Evolutionary conservation across 2,797 vertebrate species (phyloP), one percentile per base, ranked within the genome.

Genomic region (Cirrhinus molitorella): DNA sequence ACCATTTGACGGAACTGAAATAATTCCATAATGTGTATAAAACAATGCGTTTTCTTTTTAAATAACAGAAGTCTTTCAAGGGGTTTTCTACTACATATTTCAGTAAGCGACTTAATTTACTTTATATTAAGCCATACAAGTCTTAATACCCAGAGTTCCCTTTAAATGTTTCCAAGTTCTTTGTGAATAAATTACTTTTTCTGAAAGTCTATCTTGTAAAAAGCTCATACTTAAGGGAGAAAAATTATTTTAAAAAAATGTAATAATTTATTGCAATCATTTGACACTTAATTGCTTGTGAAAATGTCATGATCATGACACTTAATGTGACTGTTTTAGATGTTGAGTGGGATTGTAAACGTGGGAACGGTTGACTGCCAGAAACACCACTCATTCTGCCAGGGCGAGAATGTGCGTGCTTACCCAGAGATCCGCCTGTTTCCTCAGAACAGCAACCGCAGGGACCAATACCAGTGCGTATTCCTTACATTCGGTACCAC

Each of bases 321-420:
- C 31, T 63, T 21, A 23, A 57, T 17, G 10, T 68, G 45, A 63
- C 1, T 43, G 85, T 7, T 70, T 0, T 87, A 97, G 96, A 90
- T 95, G 93, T 80, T 99, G 93, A 93, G 88, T 72, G 97, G 96
- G 82, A 93, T 97, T 88, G 92, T 99, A 82, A 93, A 83, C 0
- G 97, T 97, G 0, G 98, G 97, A 17, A 97, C 97, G 0, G 91
- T 99, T 49, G 97, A 99, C 88, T 99, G 98, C 92, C 96, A 99
- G 91, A 96, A 93, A 80, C 95, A 97, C 8, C 95, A 96, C 85
- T 94, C 95, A 0, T 95, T 99, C 86, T 99, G 98, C 92, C 95
- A 96, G 85, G 91, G 94, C 88, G 96, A 98, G 93, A 92, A 88
- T 3, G 94, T 99, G 85, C 94, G 93, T 19, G 95, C 94, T 4